phyloP scores from a whole-genome alignment of 1,140 invertebrate species.

The Atta colombica region DNA sequence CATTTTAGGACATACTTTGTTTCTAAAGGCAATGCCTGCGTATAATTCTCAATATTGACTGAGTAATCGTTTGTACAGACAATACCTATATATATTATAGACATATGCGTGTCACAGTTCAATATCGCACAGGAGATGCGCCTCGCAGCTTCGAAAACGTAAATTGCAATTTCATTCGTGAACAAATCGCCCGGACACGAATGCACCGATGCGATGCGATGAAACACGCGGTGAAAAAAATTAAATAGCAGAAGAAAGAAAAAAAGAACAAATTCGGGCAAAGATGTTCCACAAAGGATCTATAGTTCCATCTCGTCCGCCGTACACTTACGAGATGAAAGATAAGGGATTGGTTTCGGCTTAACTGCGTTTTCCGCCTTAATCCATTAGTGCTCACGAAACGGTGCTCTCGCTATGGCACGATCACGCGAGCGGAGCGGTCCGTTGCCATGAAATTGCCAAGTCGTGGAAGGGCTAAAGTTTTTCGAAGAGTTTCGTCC shows the following conservation, averaged over 20 bases:
- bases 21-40: not conserved
- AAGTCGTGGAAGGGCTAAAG: slow-evolving; percentile 31
- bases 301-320: slow-evolving; percentile 42
- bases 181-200: slow-evolving; percentile 18
- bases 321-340: slow-evolving; percentile 76
- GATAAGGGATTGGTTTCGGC: slow-evolving; percentile 79
- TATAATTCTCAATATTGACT: not conserved
- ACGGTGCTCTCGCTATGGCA: slow-evolving; percentile 67
- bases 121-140: slow-evolving; percentile 15
- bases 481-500: slow-evolving; percentile 46
- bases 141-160: slow-evolving; percentile 26
- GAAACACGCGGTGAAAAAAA: slow-evolving; percentile 1
- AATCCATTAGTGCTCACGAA: slow-evolving; percentile 78
- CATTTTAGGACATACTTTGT: not conserved
- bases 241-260: not conserved
- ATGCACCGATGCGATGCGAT: not conserved
- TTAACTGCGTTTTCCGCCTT: slow-evolving; percentile 78
- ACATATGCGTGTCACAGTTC: slow-evolving; percentile 14
- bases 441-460: slow-evolving; percentile 39
- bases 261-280: slow-evolving; percentile 21
- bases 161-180: slow-evolving; percentile 43
- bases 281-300: slow-evolving; percentile 71
- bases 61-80: not conserved
- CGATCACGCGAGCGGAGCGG: slow-evolving; percentile 69
- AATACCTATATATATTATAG: not conserved